Evolutionary conservation across 2,888 invertebrate genomes (phyloP).

Genomic region (Brachycybe producta): DNA sequence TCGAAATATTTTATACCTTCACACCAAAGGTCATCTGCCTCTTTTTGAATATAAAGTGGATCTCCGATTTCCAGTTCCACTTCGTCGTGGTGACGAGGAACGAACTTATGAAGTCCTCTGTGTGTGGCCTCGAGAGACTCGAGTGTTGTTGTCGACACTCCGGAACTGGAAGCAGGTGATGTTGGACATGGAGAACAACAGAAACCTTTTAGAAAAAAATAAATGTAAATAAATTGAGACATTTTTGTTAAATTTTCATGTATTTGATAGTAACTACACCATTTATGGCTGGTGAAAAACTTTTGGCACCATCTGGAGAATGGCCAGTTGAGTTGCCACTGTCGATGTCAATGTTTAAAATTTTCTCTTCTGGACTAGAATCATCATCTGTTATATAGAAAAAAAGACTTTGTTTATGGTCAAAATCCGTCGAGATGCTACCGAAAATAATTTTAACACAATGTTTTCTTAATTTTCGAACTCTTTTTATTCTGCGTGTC

Average conservation of each 20-base stretch:
- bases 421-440: no score
- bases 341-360: constrained; percentile 66
- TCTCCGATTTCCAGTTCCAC: constrained; percentile 95
- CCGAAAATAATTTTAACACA: no score
- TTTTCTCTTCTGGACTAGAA: constrained; percentile 73
- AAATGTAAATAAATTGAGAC: not conserved
- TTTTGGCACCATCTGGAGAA: constrained; percentile 54
- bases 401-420: no score
- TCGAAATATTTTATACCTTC: constrained; percentile 8
- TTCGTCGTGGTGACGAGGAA: constrained; percentile 89
- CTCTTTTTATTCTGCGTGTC: no score
- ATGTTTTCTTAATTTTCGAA: no score
- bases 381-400: constrained; percentile 37
- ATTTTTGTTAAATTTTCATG: not conserved
- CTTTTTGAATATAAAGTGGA: constrained; percentile 89
- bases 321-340: constrained; percentile 86
- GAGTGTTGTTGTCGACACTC: constrained; percentile 31
- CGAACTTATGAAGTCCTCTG: constrained; percentile 86
- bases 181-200: constrained; percentile 49
- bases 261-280: constrained; percentile 9
- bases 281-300: constrained; percentile 20
- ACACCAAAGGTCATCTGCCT: constrained; percentile 61
- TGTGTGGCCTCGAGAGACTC: constrained; percentile 88
- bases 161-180: constrained; percentile 38
- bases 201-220: constrained; percentile 30